Evolutionary conservation across 2,113 vertebrate genomes (phyloP).

Genomic region (Solenodon paradoxus): DNA sequence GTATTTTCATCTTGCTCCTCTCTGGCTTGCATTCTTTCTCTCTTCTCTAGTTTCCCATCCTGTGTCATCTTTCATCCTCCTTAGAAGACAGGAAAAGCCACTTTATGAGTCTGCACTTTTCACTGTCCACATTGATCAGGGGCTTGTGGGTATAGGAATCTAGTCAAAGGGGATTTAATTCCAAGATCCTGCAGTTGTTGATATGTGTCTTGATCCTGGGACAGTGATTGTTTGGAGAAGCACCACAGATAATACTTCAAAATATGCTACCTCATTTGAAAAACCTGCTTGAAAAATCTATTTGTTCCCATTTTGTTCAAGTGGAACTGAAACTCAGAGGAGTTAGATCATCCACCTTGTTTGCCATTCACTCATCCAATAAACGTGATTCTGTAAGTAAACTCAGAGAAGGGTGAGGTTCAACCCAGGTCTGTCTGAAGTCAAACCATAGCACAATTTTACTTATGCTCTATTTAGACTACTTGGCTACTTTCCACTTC

Average conservation of each 20-base stretch:
- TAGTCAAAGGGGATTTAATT: not conserved
- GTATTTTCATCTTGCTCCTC: not conserved
- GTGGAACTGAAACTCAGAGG: not conserved
- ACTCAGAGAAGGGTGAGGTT: not conserved
- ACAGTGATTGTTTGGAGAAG: not conserved
- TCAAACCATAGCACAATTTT: not conserved
- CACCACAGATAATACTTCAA: not conserved
- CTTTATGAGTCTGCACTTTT: not conserved
- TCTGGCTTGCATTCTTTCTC: not conserved
- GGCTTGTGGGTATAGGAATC: not conserved
- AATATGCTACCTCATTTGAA: not conserved
- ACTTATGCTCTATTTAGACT: not conserved
- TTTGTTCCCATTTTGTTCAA: not conserved
- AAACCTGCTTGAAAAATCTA: not conserved
- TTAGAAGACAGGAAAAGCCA: not conserved
- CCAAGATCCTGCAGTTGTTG: not conserved
- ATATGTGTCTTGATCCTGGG: not conserved
- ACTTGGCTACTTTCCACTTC: not conserved
- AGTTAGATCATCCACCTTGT: not conserved
- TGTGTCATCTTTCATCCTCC: not conserved
- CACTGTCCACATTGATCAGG: not conserved
- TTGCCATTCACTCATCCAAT: not conserved
- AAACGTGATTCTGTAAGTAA: not conserved
- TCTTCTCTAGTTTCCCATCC: not conserved
- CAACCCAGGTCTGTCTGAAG: not conserved